Evolutionary conservation across 64 coral and sea anemone species (phyloP).

Genomic region (Porites australiensis): DNA sequence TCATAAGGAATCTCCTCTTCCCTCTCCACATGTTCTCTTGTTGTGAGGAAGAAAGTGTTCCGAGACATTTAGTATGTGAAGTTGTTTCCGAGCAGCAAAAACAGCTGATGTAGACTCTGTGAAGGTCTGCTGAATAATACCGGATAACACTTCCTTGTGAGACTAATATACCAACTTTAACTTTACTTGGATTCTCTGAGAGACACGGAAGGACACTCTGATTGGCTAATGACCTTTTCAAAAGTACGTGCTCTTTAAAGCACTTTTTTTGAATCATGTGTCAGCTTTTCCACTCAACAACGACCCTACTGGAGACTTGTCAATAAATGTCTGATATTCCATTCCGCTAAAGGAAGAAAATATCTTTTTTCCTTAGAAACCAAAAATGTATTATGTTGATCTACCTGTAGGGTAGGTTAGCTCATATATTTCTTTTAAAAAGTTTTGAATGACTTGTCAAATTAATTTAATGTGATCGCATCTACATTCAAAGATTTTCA

Average conservation of each 20-base stretch:
- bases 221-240: not conserved
- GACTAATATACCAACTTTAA: not conserved
- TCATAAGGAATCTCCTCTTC: not conserved
- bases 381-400: too few relatives aligned
- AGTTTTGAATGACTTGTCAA: too few relatives aligned
- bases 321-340: not conserved
- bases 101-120: not conserved
- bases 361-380: slow-evolving; percentile 6
- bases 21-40: not conserved
- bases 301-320: not conserved
- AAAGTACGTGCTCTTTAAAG: not conserved
- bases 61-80: not conserved
- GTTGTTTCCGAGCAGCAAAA: not conserved
- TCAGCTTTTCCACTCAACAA: not conserved
- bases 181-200: too few relatives aligned
- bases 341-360: slow-evolving; percentile 28
- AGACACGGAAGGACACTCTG: not conserved
- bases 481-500: too few relatives aligned
- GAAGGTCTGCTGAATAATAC: not conserved
- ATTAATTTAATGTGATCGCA: too few relatives aligned
- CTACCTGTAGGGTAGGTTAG: too few relatives aligned
- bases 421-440: too few relatives aligned
- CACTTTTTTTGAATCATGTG: not conserved
- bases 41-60: not conserved
- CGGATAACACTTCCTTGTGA: not conserved